Conservation (phyloP, 2,113 vertebrate genomes). For the Daboia siamensis region DNA sequence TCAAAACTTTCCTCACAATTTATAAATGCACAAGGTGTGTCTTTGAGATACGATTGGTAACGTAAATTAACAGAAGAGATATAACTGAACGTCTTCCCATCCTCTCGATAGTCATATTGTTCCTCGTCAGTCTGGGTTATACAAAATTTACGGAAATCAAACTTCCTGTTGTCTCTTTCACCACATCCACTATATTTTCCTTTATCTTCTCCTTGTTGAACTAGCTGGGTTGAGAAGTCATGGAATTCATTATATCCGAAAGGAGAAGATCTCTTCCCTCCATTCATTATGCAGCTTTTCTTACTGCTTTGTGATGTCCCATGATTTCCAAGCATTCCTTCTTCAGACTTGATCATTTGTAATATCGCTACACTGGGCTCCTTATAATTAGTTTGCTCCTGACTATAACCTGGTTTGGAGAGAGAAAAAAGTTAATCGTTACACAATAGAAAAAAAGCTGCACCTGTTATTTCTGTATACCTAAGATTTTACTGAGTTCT, state of each 20-base stretch:
- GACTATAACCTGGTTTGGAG: not conserved
- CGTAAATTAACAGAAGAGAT: not conserved
- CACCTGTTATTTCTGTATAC: not conserved
- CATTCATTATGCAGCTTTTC: not conserved
- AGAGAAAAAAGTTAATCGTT: not conserved
- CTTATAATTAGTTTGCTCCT: not conserved
- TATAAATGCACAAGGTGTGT: not conserved
- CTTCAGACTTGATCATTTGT: not conserved
- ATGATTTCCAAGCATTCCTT: not conserved
- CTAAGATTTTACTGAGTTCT: not conserved
- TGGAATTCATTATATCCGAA: not conserved
- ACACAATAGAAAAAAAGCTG: not conserved
- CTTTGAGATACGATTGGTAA: not conserved
- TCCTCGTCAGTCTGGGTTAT: not conserved
- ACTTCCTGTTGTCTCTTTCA: not conserved
- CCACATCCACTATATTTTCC: not conserved
- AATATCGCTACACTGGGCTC: not conserved
- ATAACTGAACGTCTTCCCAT: not conserved
- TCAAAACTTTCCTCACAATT: not conserved
- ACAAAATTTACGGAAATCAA: not conserved
- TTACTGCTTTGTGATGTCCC: not conserved
- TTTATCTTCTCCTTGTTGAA: not conserved
- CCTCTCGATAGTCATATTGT: not conserved
- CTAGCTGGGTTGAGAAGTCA: not conserved
- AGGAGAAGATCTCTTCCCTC: not conserved